These are phyloP conservation scores for Leptonema lineaticorne DNA, from an alignment of 1,140 invertebrate species.

Conservation along the genomic window DNA sequence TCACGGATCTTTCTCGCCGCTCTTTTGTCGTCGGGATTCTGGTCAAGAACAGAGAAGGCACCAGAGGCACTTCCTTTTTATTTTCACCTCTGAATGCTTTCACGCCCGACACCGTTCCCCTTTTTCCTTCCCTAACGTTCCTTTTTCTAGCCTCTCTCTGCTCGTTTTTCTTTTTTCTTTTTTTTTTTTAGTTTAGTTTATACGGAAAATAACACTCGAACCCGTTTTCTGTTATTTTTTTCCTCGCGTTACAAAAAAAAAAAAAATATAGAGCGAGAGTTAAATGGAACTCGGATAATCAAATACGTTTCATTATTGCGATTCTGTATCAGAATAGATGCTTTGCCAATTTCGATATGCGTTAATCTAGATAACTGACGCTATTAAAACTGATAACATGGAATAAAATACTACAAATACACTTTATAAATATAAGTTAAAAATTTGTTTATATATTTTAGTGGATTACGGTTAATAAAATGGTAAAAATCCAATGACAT, in stretches of 20 bases:
- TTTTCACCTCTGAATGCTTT: conserved; percentile 40
- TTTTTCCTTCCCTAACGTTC: conserved; percentile 39
- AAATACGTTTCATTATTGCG: conserved; percentile 1
- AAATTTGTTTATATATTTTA: no score
- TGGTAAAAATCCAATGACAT: no score
- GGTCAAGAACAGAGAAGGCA: conserved; percentile 28
- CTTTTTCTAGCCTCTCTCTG: conserved; percentile 37
- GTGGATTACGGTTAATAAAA: no score
- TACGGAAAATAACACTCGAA: conserved; percentile 38
- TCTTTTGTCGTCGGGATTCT: background rate
- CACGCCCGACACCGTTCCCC: conserved; percentile 39
- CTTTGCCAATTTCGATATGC: no score
- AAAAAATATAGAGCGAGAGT: background rate
- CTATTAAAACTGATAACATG: no score
- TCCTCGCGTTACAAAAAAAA: conserved; percentile 10
- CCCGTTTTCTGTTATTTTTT: conserved; percentile 5
- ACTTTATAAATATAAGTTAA: no score
- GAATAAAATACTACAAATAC: no score
- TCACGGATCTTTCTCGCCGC: conserved; percentile 1
- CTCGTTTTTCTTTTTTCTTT: conserved; percentile 38
- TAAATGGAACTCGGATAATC: background rate
- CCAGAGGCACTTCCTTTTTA: conserved; percentile 40
- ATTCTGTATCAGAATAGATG: no score
- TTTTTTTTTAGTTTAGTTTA: conserved; percentile 40
- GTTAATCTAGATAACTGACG: no score